Conservation (phyloP, 2,888 invertebrate species). For the Cistogaster globosa region DNA sequence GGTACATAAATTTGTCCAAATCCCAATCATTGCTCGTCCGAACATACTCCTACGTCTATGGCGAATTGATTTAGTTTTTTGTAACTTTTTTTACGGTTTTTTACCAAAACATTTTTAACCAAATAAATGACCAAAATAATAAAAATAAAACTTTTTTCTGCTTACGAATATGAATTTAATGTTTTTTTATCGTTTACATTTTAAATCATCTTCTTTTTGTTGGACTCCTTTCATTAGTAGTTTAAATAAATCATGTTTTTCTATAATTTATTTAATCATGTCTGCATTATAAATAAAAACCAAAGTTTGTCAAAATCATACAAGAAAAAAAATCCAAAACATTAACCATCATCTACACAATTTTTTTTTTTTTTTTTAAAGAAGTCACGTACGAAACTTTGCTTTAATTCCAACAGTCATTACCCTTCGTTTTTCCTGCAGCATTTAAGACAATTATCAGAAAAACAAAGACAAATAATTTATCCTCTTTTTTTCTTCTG, state of each 20-base stretch:
- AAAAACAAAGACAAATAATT: slow-evolving; percentile 43
- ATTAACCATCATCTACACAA: slow-evolving; percentile 23
- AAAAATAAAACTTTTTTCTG: too few species aligned
- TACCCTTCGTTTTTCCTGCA: neutral
- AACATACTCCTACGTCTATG: too few species aligned
- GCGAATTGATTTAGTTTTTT: too few species aligned
- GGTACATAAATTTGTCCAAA: too few species aligned
- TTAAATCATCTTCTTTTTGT: neutral
- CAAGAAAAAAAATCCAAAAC: neutral
- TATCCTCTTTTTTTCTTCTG: neutral
- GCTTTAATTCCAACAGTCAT: slow-evolving; percentile 44
- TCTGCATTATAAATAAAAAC: slow-evolving; percentile 22
- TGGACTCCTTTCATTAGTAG: slow-evolving; percentile 19
- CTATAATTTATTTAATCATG: neutral
- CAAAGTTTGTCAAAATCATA: slow-evolving; percentile 2
- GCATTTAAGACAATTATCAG: slow-evolving; percentile 44
- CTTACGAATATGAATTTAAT: neutral
- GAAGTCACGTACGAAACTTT: slow-evolving; percentile 56
- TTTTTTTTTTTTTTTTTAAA: slow-evolving; percentile 34
- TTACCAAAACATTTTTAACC: too few species aligned
- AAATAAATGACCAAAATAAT: too few species aligned
- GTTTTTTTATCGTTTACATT: neutral
- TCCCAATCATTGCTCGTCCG: too few species aligned
- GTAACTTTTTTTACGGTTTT: too few species aligned
- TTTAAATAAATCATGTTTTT: slow-evolving; percentile 29